Base-by-base conservation (phyloP, 2,888 invertebrate species). In the Thymelicus lineola region DNA sequence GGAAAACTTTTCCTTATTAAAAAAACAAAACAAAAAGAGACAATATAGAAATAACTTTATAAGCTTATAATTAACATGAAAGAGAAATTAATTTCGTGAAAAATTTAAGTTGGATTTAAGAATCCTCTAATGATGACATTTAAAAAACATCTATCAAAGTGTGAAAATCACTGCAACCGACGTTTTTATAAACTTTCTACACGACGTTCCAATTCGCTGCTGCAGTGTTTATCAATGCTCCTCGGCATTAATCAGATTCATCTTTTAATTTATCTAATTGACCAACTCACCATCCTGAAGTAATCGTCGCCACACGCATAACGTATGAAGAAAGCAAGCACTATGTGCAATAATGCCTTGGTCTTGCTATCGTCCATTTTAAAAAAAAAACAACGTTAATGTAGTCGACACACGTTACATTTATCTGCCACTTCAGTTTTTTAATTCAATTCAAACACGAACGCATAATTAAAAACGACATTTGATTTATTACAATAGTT, bases 281-380 rank as follows among this genome's bases (percentile, higher is more conserved):
- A 42, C 15, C 58, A 69, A 86, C 93, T 91, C 75, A 93, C 93
- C 92, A 91, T 91, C 83, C 89, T 88, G 73, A 90, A 88, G 80
- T 91, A 89, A 65, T 91, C 91, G 76, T 91, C 80, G 36, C 84
- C 80, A 72, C 79, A 75, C 80, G 83, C 92, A 85, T 89, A 78
- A 82, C 89, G 84, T 80, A 87, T 85, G 83, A 80, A 88, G 88
- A 91, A 89, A 89, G 91, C 88, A 86, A 92, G 82, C 77, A 90
- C 74, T 77, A 85, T 66, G 63, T 79, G 76, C 76, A 80, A 76
- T 75, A 83, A 65, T 38, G 76, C 80, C 74, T 77, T 80, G 73
- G 76, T 80, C 74, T 77, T 80, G 73, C 76, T 64, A 62, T 71
- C 69, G 74, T 78, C 82, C 90, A 90, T 90, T 79, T 86, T 87